Conservation (phyloP, 2,797 vertebrate species). For the Gambusia yucatana region DNA sequence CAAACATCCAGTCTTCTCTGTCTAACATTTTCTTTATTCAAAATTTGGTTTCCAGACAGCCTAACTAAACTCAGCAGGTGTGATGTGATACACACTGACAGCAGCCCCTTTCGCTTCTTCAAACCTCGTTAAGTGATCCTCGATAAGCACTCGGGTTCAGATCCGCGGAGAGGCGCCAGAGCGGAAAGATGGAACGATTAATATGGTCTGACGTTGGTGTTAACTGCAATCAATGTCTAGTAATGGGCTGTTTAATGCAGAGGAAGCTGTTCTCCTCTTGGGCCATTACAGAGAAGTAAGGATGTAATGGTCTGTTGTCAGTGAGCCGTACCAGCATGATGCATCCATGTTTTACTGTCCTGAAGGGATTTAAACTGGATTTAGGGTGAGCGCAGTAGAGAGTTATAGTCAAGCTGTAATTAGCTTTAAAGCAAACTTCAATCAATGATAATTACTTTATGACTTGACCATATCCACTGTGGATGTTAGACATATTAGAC, state of each 20-base stretch:
- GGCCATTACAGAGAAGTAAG: conserved; percentile 34
- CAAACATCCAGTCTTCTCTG: conserved; percentile 54
- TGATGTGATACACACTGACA: conserved; percentile 61
- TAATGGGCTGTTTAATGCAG: conserved; percentile 72
- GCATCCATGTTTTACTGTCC: conserved; percentile 26
- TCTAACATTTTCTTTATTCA: conserved; percentile 26
- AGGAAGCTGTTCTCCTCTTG: conserved; percentile 46
- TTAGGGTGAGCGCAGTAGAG: conserved; percentile 4
- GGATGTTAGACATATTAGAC: background rate
- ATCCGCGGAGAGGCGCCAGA: conserved; percentile 43
- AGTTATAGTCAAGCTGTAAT: conserved; percentile 16
- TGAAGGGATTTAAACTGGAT: conserved; percentile 6
- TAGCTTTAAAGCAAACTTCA: conserved; percentile 37
- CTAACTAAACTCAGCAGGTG: conserved; percentile 42
- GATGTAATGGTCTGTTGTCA: conserved; percentile 35
- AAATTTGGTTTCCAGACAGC: conserved; percentile 45
- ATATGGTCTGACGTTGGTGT: conserved; percentile 64
- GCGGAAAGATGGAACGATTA: conserved; percentile 69
- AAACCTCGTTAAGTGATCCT: conserved; percentile 66
- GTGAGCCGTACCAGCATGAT: conserved; percentile 10
- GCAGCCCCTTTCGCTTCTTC: conserved; percentile 55
- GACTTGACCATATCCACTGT: background rate
- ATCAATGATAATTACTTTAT: conserved; percentile 13
- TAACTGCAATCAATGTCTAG: conserved; percentile 76
- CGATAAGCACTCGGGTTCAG: conserved; percentile 55